These are phyloP conservation scores for Sparus aurata DNA, from an alignment of 2,797 vertebrate genomes.

Conservation along the genomic window DNA sequence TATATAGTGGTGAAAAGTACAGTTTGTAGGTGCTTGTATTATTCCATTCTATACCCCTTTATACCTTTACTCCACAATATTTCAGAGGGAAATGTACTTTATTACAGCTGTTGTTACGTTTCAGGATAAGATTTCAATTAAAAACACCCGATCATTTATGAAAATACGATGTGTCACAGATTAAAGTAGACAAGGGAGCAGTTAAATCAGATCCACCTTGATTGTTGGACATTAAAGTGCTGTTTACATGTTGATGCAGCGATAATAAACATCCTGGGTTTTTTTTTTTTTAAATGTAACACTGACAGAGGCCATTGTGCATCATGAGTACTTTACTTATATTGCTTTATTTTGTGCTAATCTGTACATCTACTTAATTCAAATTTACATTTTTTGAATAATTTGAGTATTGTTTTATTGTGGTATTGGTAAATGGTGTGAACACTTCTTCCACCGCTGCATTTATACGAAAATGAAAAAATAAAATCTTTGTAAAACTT, in stretches of 20 bases:
- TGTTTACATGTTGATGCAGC: neutral
- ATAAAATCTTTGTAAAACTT: constrained; percentile 1
- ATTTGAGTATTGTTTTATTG: constrained; percentile 1
- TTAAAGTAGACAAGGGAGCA: neutral
- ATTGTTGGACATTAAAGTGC: neutral
- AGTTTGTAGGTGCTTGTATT: neutral
- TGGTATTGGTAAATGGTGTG: neutral
- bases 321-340: neutral
- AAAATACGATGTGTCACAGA: neutral
- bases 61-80: neutral
- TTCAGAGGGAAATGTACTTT: neutral
- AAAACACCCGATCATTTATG: neutral
- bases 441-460: neutral
- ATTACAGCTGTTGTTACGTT: neutral
- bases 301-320: neutral
- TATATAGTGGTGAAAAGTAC: neutral
- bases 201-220: neutral
- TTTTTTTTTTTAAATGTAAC: no score
- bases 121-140: neutral
- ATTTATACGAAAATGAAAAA: neutral
- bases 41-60: neutral
- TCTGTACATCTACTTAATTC: neutral
- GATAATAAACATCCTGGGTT: no score
- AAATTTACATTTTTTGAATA: neutral
- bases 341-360: neutral